Evolutionary conservation across 2,113 vertebrate genomes (phyloP).

Genomic region (Carassius carassius): DNA sequence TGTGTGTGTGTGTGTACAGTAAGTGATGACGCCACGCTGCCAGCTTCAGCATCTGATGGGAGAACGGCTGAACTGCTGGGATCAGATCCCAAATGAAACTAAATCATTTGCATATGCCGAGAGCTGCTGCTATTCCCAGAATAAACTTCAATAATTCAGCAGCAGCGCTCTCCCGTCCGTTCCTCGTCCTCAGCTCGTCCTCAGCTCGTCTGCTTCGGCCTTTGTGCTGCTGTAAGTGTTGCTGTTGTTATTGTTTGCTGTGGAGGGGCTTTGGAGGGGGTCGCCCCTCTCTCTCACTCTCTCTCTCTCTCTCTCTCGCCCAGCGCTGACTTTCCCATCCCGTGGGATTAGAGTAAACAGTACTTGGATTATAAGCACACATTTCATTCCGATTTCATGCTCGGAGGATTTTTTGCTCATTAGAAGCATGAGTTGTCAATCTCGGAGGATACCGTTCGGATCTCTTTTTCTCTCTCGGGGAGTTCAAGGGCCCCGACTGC

Average conservation of each 20-base stretch:
- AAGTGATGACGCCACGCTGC: slow-evolving; percentile 65
- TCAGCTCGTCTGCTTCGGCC: slow-evolving; percentile 38
- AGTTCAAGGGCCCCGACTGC: slow-evolving; percentile 56
- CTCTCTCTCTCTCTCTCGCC: slow-evolving; percentile 37
- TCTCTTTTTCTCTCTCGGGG: slow-evolving; percentile 63
- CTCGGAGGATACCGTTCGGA: slow-evolving; percentile 74
- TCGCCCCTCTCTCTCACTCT: not conserved
- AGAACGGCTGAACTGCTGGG: slow-evolving; percentile 75
- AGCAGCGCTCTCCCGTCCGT: slow-evolving; percentile 45
- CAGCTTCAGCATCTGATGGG: slow-evolving; percentile 67
- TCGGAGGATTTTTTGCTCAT: slow-evolving; percentile 83
- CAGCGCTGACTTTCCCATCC: slow-evolving; percentile 69
- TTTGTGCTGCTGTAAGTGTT: slow-evolving; percentile 17
- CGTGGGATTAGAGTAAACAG: slow-evolving; percentile 78
- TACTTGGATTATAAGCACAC: slow-evolving; percentile 86
- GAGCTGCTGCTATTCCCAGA: slow-evolving; percentile 75
- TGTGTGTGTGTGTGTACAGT: not conserved
- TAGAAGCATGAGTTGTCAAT: slow-evolving; percentile 81
- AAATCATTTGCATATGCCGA: slow-evolving; percentile 83
- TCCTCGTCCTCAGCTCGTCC: slow-evolving; percentile 73
- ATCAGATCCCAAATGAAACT: slow-evolving; percentile 84
- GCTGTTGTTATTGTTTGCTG: slow-evolving; percentile 14
- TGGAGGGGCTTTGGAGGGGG: not conserved
- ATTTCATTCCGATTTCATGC: slow-evolving; percentile 87
- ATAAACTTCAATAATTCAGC: slow-evolving; percentile 81